Evolutionary conservation across 2,113 vertebrate genomes (phyloP), one percentile per base, ranked within the genome.

Genomic region (Siniperca chuatsi): DNA sequence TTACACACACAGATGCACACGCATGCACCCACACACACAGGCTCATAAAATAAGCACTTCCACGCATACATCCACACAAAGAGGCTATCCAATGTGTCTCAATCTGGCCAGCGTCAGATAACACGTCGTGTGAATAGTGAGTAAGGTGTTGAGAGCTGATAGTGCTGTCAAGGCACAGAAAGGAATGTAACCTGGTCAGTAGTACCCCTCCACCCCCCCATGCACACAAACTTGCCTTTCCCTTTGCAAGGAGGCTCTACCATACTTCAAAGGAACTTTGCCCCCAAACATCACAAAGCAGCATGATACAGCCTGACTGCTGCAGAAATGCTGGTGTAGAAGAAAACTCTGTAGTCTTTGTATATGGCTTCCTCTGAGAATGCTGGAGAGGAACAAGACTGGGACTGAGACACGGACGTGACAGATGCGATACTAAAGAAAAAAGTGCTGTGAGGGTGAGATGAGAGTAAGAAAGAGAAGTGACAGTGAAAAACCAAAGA

Each of bases 81-180:
- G 85, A 89, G 50, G 57, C 76, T 66, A 79, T 79, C 75, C 89
- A 79, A 91, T 79, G 71, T 71, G 67, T 90, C 84, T 92, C 90
- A 87, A 90, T 93, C 89, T 93, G 92, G 84, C 88, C 70, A 29
- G 85, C 35, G 78, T 82, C 81, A 92, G 93, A 94, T 93, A 94
- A 84, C 87, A 65, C 8, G 8, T 76, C 68, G 29, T 66, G 75
- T 83, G 83, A 90, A 87, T 82, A 74, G 90, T 11, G 58, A 76
- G 83, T 58, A 88, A 91, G 89, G 93, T 90, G 90, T 54, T 23
- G 18, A 78, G 82, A 71, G 78, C 85, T 84, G 91, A 92, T 91
- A 92, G 84, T 48, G 61, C 74, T 57, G 74, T 79, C 60, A 74
- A 81, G 75, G 58, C 83, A 46, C 74, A 66, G 52, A 81, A 85